Percentiles rank a stretch among this genome's conserved stretches.
These are phyloP conservation scores for Brenthis ino DNA, from an alignment of 2,888 invertebrate genomes.

Conservation along the genomic window DNA sequence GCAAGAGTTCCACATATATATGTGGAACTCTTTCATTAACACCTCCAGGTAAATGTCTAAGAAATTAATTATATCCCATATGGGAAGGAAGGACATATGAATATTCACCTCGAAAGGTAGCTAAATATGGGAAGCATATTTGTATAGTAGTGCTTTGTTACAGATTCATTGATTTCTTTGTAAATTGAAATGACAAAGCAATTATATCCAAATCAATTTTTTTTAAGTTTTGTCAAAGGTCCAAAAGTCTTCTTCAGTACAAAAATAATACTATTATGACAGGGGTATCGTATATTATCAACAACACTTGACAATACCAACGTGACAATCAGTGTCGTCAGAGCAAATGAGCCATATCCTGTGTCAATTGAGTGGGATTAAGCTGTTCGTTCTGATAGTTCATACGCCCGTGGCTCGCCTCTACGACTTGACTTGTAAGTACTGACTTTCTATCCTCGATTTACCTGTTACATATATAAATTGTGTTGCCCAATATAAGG, in stretches of 20 bases:
- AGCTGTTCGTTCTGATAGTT: slow-evolving; percentile 35
- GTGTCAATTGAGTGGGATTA: slow-evolving; percentile 63
- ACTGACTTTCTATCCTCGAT: not conserved
- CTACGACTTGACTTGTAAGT: slow-evolving; percentile 47
- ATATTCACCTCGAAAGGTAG: too few species aligned
- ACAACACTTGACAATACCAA: slow-evolving; percentile 53
- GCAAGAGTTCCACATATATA: too few species aligned
- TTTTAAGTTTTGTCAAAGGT: not conserved
- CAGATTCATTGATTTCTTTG: too few species aligned
- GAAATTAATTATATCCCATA: too few species aligned
- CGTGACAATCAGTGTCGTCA: slow-evolving; percentile 65
- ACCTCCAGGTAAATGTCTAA: too few species aligned
- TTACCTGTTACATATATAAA: not conserved
- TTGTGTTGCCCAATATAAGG: not conserved
- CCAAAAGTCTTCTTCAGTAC: not conserved
- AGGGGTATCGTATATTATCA: slow-evolving; percentile 28
- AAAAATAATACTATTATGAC: slow-evolving; percentile 22
- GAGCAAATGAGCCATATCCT: slow-evolving; percentile 71
- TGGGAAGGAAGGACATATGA: too few species aligned
- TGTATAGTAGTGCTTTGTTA: too few species aligned
- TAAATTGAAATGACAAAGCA: too few species aligned
- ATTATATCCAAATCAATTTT: not conserved
- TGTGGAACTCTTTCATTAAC: too few species aligned
- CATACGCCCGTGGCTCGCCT: slow-evolving; percentile 43
- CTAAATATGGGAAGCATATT: too few species aligned